These are phyloP conservation scores for Sebastiscus tertius DNA, from an alignment of 2,797 vertebrate species.

Conservation along the genomic window DNA sequence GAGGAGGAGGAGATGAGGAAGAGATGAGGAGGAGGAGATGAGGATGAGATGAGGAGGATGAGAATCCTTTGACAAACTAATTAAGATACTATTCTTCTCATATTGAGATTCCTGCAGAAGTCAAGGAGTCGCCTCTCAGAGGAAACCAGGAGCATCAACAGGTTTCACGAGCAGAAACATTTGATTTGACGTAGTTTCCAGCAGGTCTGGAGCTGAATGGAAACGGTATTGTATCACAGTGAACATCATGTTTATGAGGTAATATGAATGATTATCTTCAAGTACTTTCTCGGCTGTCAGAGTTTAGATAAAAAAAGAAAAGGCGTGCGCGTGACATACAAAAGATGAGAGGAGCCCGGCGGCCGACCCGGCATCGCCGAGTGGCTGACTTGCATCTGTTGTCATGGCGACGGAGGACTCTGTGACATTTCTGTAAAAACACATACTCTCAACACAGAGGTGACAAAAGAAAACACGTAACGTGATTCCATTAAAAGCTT, in stretches of 20 bases:
- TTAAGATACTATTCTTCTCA: too few species aligned
- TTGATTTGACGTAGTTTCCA: too few species aligned
- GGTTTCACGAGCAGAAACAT: too few species aligned
- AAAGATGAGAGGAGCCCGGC: constrained; percentile 9
- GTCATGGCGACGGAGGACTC: constrained; percentile 31
- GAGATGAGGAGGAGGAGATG: too few species aligned
- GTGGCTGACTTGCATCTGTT: constrained; percentile 18
- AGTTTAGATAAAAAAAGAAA: not conserved
- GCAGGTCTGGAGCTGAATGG: too few species aligned
- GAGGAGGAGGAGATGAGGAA: too few species aligned
- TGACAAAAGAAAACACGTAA: not conserved
- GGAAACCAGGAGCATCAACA: too few species aligned
- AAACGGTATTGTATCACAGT: too few species aligned
- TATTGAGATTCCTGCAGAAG: too few species aligned
- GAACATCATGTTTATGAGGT: not conserved
- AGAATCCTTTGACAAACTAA: too few species aligned
- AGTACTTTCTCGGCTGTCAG: not conserved
- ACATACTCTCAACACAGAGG: not conserved
- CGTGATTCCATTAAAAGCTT: constrained; percentile 24
- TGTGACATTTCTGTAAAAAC: not conserved
- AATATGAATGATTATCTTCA: not conserved
- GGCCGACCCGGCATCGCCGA: not conserved
- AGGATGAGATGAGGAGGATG: too few species aligned
- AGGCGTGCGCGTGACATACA: not conserved
- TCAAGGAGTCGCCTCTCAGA: too few species aligned